phyloP scores from a whole-genome alignment of 2,113 vertebrate genomes.

The Rhinogobius similis region DNA sequence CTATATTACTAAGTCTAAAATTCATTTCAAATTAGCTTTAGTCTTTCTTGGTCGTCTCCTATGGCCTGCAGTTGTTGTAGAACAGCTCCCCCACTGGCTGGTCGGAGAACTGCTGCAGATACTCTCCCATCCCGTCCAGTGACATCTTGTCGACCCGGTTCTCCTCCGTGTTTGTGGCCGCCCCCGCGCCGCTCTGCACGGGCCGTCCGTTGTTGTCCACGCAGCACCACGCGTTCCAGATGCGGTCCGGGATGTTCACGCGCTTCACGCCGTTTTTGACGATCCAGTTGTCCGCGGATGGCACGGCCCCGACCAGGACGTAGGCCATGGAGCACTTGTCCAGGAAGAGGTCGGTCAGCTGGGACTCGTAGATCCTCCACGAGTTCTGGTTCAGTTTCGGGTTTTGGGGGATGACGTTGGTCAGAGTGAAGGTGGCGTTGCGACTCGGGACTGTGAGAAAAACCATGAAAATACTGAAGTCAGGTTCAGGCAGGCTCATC shows the following conservation, averaged over 20 bases:
- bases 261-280: slow-evolving; percentile 72
- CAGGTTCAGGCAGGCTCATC: too few species aligned
- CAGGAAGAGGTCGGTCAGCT: slow-evolving; percentile 61
- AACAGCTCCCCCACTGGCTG: slow-evolving; percentile 70
- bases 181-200: slow-evolving; percentile 60
- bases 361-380: slow-evolving; percentile 70
- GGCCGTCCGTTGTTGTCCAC: slow-evolving; percentile 66
- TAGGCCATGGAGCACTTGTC: slow-evolving; percentile 65
- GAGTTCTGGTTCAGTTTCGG: slow-evolving; percentile 73
- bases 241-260: slow-evolving; percentile 76
- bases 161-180: slow-evolving; percentile 68
- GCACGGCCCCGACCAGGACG: slow-evolving; percentile 74
- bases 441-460: slow-evolving; percentile 66
- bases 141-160: slow-evolving; percentile 65
- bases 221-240: slow-evolving; percentile 80
- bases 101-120: slow-evolving; percentile 68
- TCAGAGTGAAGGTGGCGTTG: slow-evolving; percentile 78
- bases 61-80: slow-evolving; percentile 64
- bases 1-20: background rate
- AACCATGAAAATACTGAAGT: background rate
- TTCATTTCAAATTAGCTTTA: background rate
- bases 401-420: slow-evolving; percentile 77
- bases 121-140: slow-evolving; percentile 55
- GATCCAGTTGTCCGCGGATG: slow-evolving; percentile 73
- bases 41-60: background rate